Evolutionary conservation across 2,888 invertebrate genomes (phyloP), one percentile per base, ranked within the genome.

Genomic region (Julus scandinavius): DNA sequence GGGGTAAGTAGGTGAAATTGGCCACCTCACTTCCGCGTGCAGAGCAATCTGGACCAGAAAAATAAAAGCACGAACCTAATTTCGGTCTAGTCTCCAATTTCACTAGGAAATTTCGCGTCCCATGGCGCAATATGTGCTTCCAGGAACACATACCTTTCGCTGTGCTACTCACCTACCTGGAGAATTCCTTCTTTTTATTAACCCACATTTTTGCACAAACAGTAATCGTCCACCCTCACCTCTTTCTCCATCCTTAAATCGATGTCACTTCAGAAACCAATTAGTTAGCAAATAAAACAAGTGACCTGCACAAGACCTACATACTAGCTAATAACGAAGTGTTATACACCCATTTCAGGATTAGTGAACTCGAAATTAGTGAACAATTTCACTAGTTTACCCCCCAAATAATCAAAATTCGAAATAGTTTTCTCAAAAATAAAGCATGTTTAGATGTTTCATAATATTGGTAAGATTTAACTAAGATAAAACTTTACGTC

Each of bases 91-190:
- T 63, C 63, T 63, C 63, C 63, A 9, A 63, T 63, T 63, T 63
- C 63, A 7, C 63, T 63, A 63, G 63, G 63, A 63, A 63, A 63
- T 63, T 63, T 63, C 63, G n/a, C 63, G 63, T 63, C 63, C 20
- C 63, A 63, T 63, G n/a, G 63, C 20, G 63, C 63, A 63, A 63
- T 63, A 20, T 63, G n/a, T 5, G 1, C 20, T 63, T 63, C 63
- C 63, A 63, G 63, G 63, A 63, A 63, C 20, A 63, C n/a, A 63
- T 63, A 20, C 63, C 50, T 63, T 63, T 63, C 63, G 63, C n/a
- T 17, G 58, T 17, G 58, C 58, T 58, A 58, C 58, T 58, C 58
- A 63, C 63, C 63, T 63, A 20, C 63, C 20, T 20, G 20, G 6
- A 6, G 15, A 58, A 58, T 13, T 50, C 63, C n/a, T 7, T 20